phyloP scores from a whole-genome alignment of 2,888 invertebrate species.

The Callimorpha dominula region DNA sequence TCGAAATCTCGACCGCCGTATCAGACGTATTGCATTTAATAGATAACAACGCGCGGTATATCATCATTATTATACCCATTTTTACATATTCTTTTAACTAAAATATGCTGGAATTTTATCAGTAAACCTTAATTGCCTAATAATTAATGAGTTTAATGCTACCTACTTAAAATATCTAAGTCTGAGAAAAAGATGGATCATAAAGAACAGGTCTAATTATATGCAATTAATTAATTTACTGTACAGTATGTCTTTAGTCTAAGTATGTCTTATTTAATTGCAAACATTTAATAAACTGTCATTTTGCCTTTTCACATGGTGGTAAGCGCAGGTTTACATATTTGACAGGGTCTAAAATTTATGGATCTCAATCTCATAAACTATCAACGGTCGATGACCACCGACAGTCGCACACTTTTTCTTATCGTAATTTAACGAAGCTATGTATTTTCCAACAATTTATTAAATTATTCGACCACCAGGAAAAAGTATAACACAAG shows the following conservation, averaged over 20 bases:
- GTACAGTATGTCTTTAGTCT: slow-evolving; percentile 24
- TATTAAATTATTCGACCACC: slow-evolving; percentile 42
- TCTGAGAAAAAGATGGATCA: slow-evolving; percentile 6
- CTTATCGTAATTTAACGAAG: slow-evolving; percentile 39
- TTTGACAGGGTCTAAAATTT: slow-evolving; percentile 32
- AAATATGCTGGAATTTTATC: neutral
- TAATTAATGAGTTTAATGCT: neutral
- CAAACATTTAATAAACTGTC: slow-evolving; percentile 34
- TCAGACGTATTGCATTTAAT: neutral
- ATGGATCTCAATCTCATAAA: slow-evolving; percentile 35
- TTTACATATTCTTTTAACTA: neutral
- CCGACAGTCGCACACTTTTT: slow-evolving; percentile 25
- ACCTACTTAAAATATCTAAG: neutral
- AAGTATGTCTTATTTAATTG: slow-evolving; percentile 36
- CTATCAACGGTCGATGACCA: slow-evolving; percentile 22
- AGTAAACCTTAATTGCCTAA: neutral
- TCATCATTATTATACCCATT: neutral
- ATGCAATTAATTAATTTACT: slow-evolving; percentile 25
- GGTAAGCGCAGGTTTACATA: slow-evolving; percentile 25
- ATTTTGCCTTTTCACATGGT: slow-evolving; percentile 22
- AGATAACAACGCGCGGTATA: neutral
- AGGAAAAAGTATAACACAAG: slow-evolving; percentile 34
- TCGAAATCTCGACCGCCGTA: no score
- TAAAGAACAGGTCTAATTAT: slow-evolving; percentile 14
- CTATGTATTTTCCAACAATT: slow-evolving; percentile 44